These are phyloP conservation scores for Percopsis omiscomaycus DNA, from an alignment of 2,797 vertebrate genomes.

Conservation along the genomic window DNA sequence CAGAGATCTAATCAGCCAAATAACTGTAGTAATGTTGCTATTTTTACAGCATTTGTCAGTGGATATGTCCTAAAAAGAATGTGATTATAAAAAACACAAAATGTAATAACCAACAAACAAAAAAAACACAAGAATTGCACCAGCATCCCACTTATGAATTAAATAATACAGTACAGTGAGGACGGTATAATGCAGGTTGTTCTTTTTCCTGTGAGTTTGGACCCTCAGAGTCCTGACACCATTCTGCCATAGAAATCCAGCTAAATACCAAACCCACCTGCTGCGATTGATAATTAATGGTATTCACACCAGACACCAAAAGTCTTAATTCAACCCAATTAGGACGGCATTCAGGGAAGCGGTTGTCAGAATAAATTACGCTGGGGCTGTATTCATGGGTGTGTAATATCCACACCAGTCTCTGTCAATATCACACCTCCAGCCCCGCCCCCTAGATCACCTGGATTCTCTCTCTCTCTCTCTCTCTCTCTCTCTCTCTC, in stretches of 20 bases:
- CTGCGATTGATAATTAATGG: constrained; percentile 42
- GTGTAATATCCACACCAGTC: not conserved
- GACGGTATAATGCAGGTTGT: constrained; percentile 40
- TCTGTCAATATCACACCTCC: no score
- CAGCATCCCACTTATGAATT: not conserved
- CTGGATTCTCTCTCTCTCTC: no score
- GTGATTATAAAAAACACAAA: not conserved
- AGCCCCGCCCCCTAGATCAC: no score
- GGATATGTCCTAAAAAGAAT: constrained; percentile 2
- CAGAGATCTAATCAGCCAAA: no score
- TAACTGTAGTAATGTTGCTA: no score
- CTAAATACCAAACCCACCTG: constrained; percentile 54
- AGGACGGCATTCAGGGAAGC: constrained; percentile 32
- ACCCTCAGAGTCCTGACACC: constrained; percentile 16
- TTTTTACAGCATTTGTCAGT: no score
- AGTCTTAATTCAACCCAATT: constrained; percentile 68
- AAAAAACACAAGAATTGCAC: constrained; percentile 1
- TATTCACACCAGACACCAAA: constrained; percentile 47
- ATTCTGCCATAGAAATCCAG: constrained; percentile 43
- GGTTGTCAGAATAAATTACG: constrained; percentile 67
- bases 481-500: no score
- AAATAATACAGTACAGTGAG: constrained; percentile 9
- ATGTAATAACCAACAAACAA: not conserved
- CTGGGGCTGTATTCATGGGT: constrained; percentile 48
- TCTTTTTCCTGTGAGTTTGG: constrained; percentile 24